Base-by-base conservation (phyloP, 2,888 invertebrate species). In the Tipula lateralis region DNA sequence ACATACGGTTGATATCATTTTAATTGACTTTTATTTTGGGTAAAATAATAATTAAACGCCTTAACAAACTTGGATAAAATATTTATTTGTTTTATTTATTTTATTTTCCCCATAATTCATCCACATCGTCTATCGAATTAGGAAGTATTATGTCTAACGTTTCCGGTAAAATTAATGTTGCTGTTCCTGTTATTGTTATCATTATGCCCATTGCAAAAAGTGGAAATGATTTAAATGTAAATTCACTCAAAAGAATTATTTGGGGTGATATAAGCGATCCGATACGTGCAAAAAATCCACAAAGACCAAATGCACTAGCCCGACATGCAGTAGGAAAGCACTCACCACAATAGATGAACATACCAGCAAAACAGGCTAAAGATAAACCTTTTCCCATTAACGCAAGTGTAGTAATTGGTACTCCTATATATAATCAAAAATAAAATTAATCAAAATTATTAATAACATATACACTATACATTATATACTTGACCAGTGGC, bases 261-360 rank as follows among this genome's bases (percentile, higher is more conserved):
- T 91, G 90, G 9, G 91, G 91, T 29, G 91, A 90, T 29, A 91
- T 87, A 39, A 92, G 88, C 83, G 90, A 91, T 0, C 92, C 92
- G 13, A 91, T 87, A 85, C 91, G 88, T 3, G 91, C 90, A 86
- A 90, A 89, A 87, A 91, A 90, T 1, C 90, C 89, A 87, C 92
- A 92, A 12, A 91, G 87, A 29, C 92, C 92, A 39, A 90, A 86
- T 81, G 89, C 89, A 39, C 88, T 87, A 7, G 89, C 89, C 44
- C 91, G 88, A 83, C 88, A 87, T 84, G 89, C 88, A 1, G 90
- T 91, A 29, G 90, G 90, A 85, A 90, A 89, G 85, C 90, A 86
- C 86, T 91, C 91, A 84, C 88, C 87, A 13, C 89, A 88, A 85
- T 89, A 89, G 16, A 91, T 87, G 85, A 89, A 89, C 85, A 91